These are phyloP conservation scores for Amphiprion ocellaris DNA, from an alignment of 2,113 vertebrate genomes.

Conservation along the genomic window DNA sequence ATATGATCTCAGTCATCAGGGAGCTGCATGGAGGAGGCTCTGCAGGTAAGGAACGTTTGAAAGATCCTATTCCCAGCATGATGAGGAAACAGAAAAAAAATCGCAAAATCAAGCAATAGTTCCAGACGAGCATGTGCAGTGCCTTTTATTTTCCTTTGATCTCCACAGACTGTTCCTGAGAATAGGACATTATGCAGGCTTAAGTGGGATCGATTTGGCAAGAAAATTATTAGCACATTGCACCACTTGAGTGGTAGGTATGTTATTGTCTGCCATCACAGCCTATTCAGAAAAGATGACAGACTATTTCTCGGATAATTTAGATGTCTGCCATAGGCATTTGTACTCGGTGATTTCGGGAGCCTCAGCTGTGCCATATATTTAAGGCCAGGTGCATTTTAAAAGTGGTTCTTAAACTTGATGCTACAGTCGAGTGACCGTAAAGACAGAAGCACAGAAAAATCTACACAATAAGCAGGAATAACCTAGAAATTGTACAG, in stretches of 20 bases:
- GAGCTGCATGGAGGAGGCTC: conserved; percentile 1
- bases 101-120: conserved; percentile 7
- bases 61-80: background rate
- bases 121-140: background rate
- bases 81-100: conserved; percentile 1
- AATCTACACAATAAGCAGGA: background rate
- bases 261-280: conserved; percentile 57
- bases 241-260: conserved; percentile 40
- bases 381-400: conserved; percentile 9
- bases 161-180: conserved; percentile 23
- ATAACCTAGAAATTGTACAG: conserved; percentile 14
- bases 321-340: conserved; percentile 26
- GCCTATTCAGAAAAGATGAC: conserved; percentile 55
- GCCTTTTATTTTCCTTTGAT: conserved; percentile 19
- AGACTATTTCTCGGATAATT: conserved; percentile 46
- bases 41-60: conserved; percentile 21
- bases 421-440: conserved; percentile 9
- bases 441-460: background rate
- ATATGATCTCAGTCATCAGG: conserved; percentile 25
- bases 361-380: background rate
- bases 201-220: conserved; percentile 63
- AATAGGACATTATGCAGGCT: conserved; percentile 46
- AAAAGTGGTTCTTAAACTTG: conserved; percentile 23
- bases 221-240: conserved; percentile 54
- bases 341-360: conserved; percentile 26